Conservation (phyloP, 1,140 invertebrate genomes). For the Bombus sylvicola region DNA sequence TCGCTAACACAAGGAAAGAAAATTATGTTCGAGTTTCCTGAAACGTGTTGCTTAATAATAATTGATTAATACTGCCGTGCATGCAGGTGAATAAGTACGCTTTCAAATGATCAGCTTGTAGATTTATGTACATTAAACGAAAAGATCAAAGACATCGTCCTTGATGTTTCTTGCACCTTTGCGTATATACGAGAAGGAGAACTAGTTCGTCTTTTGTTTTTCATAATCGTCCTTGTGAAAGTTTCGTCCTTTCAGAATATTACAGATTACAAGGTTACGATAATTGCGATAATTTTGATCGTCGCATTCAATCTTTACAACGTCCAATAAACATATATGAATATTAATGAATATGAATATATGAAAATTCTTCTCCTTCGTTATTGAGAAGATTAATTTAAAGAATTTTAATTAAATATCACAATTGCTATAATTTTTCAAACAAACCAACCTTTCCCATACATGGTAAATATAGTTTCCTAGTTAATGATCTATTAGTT, state of each 20-base stretch:
- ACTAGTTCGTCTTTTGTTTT: conserved; percentile 58
- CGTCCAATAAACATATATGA: too few species aligned
- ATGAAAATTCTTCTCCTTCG: too few species aligned
- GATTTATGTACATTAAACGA: not conserved
- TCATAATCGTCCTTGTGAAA: conserved; percentile 38
- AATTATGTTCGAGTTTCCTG: too few species aligned
- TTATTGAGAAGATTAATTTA: too few species aligned
- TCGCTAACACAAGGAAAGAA: too few species aligned
- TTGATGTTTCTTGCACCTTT: conserved; percentile 50
- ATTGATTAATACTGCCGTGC: not conserved
- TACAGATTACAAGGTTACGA: not conserved
- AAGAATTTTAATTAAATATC: too few species aligned
- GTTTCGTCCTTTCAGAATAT: conserved; percentile 1
- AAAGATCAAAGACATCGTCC: conserved; percentile 42
- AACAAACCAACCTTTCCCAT: too few species aligned
- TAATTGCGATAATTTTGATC: not conserved
- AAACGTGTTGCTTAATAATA: too few species aligned
- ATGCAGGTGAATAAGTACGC: not conserved
- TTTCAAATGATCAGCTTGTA: not conserved
- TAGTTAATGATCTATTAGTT: too few species aligned
- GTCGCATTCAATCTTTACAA: not conserved
- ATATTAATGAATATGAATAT: too few species aligned
- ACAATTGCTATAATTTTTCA: too few species aligned
- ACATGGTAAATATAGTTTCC: too few species aligned
- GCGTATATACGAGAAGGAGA: conserved; percentile 49